Percentiles rank a stretch among this genome's conserved stretches.
phyloP scores from a whole-genome alignment of 2,113 vertebrate species.

The Chamaetylas fuelleborni region DNA sequence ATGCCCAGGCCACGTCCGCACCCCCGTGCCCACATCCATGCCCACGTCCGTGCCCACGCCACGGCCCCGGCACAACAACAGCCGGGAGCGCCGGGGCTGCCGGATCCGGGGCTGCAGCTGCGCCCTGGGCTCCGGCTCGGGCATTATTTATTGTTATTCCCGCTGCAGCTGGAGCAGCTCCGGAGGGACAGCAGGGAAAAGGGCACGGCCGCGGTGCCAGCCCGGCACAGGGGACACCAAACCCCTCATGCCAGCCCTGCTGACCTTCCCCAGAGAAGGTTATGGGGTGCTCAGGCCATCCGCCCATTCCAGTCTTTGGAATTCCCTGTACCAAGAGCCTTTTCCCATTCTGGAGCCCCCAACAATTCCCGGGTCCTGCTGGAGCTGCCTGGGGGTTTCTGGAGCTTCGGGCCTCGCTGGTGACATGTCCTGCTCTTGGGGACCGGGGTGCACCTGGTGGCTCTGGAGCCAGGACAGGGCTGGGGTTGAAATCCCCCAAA shows the following conservation, averaged over 20 bases:
- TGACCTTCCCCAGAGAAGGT: fast-evolving
- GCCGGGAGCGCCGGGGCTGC: not conserved
- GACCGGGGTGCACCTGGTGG: fast-evolving
- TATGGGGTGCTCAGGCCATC: not conserved
- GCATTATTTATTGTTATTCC: slow-evolving; percentile 15
- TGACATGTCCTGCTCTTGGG: not conserved
- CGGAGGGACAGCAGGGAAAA: not conserved
- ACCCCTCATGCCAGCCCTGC: fast-evolving
- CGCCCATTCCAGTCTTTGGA: not conserved
- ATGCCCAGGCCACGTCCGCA: not conserved
- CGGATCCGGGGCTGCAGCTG: not conserved
- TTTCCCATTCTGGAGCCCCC: no score
- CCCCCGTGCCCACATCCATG: not conserved
- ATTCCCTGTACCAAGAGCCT: fast-evolving
- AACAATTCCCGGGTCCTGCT: not conserved
- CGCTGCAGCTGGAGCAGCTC: not conserved
- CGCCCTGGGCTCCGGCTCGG: not conserved
- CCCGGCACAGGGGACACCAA: not conserved
- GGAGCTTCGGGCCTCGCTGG: fast-evolving
- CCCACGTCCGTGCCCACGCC: not conserved
- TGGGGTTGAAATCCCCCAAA: fast-evolving
- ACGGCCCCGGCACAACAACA: not conserved
- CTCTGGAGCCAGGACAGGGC: not conserved
- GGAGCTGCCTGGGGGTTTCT: fast-evolving
- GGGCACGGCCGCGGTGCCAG: fast-evolving